Conservation (phyloP, 2,888 invertebrate species). For the Salpingus planirostris region DNA sequence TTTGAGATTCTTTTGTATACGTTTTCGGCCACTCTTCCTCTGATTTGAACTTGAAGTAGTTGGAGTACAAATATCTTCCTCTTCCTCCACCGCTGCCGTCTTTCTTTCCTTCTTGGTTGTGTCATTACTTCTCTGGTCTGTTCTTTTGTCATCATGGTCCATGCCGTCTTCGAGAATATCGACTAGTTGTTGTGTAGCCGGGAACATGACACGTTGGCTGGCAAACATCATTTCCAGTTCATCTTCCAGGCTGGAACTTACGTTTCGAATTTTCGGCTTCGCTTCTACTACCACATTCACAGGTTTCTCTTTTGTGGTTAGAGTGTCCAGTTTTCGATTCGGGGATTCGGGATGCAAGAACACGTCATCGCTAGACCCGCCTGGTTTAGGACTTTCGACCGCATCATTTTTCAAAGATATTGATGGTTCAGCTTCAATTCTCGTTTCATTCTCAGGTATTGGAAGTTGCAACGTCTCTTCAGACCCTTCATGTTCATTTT, state of each 20-base stretch:
- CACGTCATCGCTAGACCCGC: too few relatives aligned
- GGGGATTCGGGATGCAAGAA: too few relatives aligned
- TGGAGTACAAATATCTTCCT: background rate
- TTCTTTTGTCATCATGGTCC: conserved; percentile 8
- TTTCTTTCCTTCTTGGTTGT: background rate
- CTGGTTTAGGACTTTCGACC: too few relatives aligned
- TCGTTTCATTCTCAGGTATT: too few relatives aligned
- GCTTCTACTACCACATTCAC: background rate
- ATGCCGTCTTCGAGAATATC: conserved; percentile 13
- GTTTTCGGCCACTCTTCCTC: background rate
- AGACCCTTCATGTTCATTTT: too few relatives aligned
- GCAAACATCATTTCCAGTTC: conserved; percentile 24
- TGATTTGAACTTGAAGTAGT: too few relatives aligned
- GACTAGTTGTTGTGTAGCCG: conserved; percentile 9
- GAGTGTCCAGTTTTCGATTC: background rate
- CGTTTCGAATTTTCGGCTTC: background rate
- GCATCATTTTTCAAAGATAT: too few relatives aligned
- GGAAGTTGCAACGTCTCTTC: too few relatives aligned
- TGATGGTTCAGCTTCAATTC: too few relatives aligned
- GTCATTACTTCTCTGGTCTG: background rate
- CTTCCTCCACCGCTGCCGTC: background rate
- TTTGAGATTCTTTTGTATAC: background rate
- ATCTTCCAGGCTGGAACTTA: conserved; percentile 17
- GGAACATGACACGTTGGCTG: conserved; percentile 15
- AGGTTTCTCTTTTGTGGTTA: background rate